These are phyloP conservation scores for Conus ventricosus DNA, from an alignment of 1,140 invertebrate genomes.

Conservation along the genomic window DNA sequence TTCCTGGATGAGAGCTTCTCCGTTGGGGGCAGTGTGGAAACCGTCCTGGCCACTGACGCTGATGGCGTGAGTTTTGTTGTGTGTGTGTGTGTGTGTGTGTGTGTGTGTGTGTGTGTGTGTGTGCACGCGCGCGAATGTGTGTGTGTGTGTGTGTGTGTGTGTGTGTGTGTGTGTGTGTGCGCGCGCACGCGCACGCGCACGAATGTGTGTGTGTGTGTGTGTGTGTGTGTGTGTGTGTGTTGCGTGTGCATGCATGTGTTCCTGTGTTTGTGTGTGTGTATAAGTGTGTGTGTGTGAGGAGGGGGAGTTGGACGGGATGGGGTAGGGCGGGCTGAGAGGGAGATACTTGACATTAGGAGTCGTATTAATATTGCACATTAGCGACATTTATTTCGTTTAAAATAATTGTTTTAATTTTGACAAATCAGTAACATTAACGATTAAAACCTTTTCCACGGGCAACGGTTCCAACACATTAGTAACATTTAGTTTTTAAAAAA, in stretches of 20 bases:
- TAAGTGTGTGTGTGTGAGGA: neutral
- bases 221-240: neutral
- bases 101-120: neutral
- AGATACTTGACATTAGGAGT: too few species aligned
- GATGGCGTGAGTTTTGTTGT: slow-evolving; percentile 43
- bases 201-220: neutral
- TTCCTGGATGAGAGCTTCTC: slow-evolving; percentile 44
- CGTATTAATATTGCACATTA: too few species aligned
- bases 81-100: neutral
- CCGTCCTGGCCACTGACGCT: slow-evolving; percentile 46
- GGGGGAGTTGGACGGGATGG: neutral
- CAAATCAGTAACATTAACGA: too few species aligned
- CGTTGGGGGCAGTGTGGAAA: slow-evolving; percentile 40
- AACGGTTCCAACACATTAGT: too few species aligned
- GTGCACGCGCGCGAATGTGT: neutral
- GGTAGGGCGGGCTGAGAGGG: too few species aligned
- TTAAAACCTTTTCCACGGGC: too few species aligned
- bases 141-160: neutral
- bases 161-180: neutral
- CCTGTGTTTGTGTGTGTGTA: neutral
- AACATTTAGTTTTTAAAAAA: neutral
- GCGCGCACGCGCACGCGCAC: too few species aligned
- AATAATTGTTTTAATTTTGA: too few species aligned
- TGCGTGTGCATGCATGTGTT: neutral
- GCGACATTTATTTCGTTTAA: too few species aligned